Evolutionary conservation across 2,797 vertebrate genomes (phyloP).

Genomic region (Danio tinwini): DNA sequence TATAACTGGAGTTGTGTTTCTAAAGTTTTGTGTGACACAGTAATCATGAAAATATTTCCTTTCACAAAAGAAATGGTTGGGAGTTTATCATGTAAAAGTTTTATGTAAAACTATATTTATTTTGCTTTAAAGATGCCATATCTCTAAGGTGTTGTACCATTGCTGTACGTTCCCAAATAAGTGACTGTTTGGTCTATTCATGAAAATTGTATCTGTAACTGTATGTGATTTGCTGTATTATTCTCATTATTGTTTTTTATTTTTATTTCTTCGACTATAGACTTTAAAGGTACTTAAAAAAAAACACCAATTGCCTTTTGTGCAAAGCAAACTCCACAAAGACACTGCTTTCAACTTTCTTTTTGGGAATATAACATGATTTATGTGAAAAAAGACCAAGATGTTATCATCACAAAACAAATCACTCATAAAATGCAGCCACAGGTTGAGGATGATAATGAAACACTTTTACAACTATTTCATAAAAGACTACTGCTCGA

Average conservation of each 20-base stretch:
- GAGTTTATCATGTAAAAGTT: not conserved
- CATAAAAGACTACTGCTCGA: constrained; percentile 13
- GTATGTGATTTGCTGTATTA: constrained; percentile 17
- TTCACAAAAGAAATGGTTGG: not conserved
- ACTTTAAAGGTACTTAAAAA: constrained; percentile 9
- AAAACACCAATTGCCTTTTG: constrained; percentile 50
- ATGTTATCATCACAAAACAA: constrained; percentile 13
- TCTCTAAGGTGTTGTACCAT: constrained; percentile 10
- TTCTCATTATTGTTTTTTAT: not conserved
- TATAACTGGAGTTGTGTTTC: constrained; percentile 13
- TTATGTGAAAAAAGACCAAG: constrained; percentile 1
- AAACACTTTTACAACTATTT: not conserved
- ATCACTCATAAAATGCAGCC: constrained; percentile 9
- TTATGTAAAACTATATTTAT: not conserved
- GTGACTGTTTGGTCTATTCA: constrained; percentile 11
- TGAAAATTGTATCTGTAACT: not conserved
- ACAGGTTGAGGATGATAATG: constrained; percentile 15
- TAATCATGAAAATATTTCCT: not conserved
- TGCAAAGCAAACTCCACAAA: not conserved
- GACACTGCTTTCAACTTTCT: not conserved
- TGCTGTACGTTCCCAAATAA: constrained; percentile 4
- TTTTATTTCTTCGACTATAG: constrained; percentile 5
- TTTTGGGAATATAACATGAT: constrained; percentile 8
- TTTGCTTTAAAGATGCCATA: constrained; percentile 14
- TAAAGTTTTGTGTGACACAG: not conserved